phyloP scores from a whole-genome alignment of 2,797 vertebrate species.

The Poecile montanus region DNA sequence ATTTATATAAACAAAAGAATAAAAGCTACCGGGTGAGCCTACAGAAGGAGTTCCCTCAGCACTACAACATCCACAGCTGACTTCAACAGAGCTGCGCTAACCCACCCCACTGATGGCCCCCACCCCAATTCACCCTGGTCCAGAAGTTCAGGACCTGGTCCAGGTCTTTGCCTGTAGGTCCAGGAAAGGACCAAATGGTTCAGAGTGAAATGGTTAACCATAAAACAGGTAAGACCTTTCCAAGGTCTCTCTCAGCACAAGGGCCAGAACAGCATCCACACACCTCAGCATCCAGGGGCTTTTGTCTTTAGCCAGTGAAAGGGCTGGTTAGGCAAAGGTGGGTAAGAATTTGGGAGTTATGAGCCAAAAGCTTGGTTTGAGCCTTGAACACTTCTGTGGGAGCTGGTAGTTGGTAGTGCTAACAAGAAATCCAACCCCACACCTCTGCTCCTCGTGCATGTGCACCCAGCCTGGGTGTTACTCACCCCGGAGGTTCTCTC shows the following conservation, averaged over 20 bases:
- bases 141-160: neutral
- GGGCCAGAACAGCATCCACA: neutral
- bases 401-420: neutral
- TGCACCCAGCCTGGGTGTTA: neutral
- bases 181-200: neutral
- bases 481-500: rapidly evolving
- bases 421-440: neutral
- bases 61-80: rapidly evolving
- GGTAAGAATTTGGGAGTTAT: neutral
- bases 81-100: rapidly evolving
- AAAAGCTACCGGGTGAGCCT: neutral
- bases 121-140: neutral
- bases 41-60: neutral
- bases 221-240: neutral
- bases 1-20: neutral
- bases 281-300: neutral
- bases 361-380: neutral
- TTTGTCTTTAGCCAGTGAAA: neutral
- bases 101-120: neutral
- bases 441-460: neutral
- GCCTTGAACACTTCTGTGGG: neutral
- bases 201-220: neutral
- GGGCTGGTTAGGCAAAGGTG: neutral
- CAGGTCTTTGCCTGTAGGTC: neutral
- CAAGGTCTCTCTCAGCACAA: neutral